Evolutionary conservation across 2,888 invertebrate species (phyloP), one percentile per base, ranked within the genome.

Genomic region (Drosophila recens): DNA sequence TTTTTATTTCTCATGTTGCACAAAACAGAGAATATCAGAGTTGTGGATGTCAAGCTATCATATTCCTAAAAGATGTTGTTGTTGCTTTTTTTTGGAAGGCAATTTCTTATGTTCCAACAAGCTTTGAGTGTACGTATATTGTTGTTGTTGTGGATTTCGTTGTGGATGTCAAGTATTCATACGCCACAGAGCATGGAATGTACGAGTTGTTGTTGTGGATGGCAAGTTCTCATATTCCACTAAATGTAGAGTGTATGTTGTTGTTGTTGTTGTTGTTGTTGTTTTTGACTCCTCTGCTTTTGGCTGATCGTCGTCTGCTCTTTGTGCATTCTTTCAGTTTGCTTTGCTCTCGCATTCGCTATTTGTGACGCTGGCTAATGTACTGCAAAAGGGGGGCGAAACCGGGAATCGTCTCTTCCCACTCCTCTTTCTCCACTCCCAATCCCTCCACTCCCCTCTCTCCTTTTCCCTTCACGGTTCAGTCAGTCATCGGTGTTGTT

Each of bases 311-410:
- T n/a, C 81, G 87, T 75, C 66, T 72, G 73, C 77, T 72, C 74
- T 84, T 80, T 80, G 89, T 89, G 86, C 90, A 86, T 88, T 86
- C 90, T 83, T 86, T 82, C 70, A 77, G 68, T 74, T 68, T 65
- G 82, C 68, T 88, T 84, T 85, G 66, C 65, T 64, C 61, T 75
- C 71, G 63, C 68, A 72, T 81, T 84, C 81, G 78, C 65, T 59
- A 5, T 52, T 48, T 27, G 38, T 15, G 36, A 34, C 42, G 66
- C 34, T 53, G 53, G 20, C 43, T 34, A 43, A 11, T n/a, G 34
- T 51, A 15, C 34, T 20, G 33, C 11, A n/a, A 13, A 11, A 15
- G 36, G 46, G 34, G 9, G 36, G 46, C 8, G 23, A 5, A 13
- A 15, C 15, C 34, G 33, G 42, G 46, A n/a, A 57, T 49, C 33